These are phyloP conservation scores for Melikaiella ostensackeni DNA, from an alignment of 2,888 invertebrate genomes.

Conservation along the genomic window DNA sequence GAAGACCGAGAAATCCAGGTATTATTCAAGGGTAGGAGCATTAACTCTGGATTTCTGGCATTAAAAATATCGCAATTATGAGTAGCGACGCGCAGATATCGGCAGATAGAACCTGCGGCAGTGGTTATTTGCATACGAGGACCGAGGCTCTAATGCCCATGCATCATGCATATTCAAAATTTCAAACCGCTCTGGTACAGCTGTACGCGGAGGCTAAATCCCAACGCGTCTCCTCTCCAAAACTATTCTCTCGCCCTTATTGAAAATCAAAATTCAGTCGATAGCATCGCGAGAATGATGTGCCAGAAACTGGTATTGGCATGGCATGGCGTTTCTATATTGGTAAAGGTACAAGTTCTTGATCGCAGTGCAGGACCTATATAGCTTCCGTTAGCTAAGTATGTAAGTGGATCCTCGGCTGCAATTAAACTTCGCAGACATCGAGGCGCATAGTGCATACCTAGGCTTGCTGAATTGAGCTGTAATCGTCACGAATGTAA, in stretches of 20 bases:
- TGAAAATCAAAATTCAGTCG: slow-evolving; percentile 76
- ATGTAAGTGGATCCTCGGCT: slow-evolving; percentile 62
- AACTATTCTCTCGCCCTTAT: slow-evolving; percentile 63
- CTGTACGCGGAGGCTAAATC: slow-evolving; percentile 75
- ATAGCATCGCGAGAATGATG: slow-evolving; percentile 53
- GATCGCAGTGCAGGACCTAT: slow-evolving; percentile 24
- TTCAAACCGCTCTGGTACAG: slow-evolving; percentile 74
- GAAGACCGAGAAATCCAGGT: background rate
- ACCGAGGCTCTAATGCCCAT: slow-evolving; percentile 75
- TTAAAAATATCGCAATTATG: slow-evolving; percentile 67
- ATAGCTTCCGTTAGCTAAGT: slow-evolving; percentile 43
- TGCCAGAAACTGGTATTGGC: slow-evolving; percentile 30
- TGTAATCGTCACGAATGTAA: slow-evolving; percentile 51
- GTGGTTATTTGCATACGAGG: slow-evolving; percentile 74
- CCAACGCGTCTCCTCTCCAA: slow-evolving; percentile 66
- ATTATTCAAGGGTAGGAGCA: slow-evolving; percentile 34
- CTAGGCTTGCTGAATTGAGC: slow-evolving; percentile 24
- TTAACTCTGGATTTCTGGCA: slow-evolving; percentile 24
- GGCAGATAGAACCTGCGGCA: slow-evolving; percentile 63
- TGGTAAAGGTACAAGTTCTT: slow-evolving; percentile 34
- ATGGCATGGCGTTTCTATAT: slow-evolving; percentile 20
- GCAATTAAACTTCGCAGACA: slow-evolving; percentile 68
- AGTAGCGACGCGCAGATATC: slow-evolving; percentile 56
- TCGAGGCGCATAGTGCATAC: slow-evolving; percentile 45
- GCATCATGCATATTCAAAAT: slow-evolving; percentile 77